These are phyloP conservation scores for Paedocypris micromegethes DNA, from an alignment of 2,797 vertebrate species.

Conservation along the genomic window DNA sequence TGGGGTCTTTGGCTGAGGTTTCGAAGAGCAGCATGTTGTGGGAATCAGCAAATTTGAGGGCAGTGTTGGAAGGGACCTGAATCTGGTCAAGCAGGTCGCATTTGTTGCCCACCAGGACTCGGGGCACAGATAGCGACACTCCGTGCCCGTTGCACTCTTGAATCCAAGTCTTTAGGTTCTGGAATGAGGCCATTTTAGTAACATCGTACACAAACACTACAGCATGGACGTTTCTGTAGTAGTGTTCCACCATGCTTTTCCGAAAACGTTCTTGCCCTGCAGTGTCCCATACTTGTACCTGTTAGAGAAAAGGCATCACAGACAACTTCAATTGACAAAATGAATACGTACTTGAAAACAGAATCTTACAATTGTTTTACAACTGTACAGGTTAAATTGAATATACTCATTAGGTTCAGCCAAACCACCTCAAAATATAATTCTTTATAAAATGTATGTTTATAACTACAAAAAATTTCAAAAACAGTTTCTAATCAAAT, in stretches of 20 bases:
- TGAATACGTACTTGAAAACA: background rate
- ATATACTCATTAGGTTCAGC: too few relatives aligned
- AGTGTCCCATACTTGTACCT: conserved; percentile 97
- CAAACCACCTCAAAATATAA: too few relatives aligned
- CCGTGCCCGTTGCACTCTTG: conserved; percentile 93
- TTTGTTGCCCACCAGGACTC: conserved; percentile 91
- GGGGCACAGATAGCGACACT: conserved; percentile 78
- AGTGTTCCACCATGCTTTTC: conserved; percentile 94
- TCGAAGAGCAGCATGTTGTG: conserved; percentile 98
- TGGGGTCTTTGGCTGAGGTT: conserved; percentile 96
- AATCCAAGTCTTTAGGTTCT: conserved; percentile 94
- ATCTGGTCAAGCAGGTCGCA: conserved; percentile 92
- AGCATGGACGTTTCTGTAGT: conserved; percentile 92
- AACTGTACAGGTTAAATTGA: too few relatives aligned
- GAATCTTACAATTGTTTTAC: too few relatives aligned
- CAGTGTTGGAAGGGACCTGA: conserved; percentile 89
- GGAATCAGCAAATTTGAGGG: conserved; percentile 88
- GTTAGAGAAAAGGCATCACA: conserved; percentile 17
- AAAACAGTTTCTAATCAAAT: too few relatives aligned
- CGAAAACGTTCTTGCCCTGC: conserved; percentile 92
- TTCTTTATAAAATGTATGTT: too few relatives aligned
- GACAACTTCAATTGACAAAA: background rate
- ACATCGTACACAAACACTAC: conserved; percentile 96
- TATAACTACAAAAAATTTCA: too few relatives aligned
- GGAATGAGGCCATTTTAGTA: conserved; percentile 93